Conservation (phyloP, 2,888 invertebrate species). For the Acronicta aceris region DNA sequence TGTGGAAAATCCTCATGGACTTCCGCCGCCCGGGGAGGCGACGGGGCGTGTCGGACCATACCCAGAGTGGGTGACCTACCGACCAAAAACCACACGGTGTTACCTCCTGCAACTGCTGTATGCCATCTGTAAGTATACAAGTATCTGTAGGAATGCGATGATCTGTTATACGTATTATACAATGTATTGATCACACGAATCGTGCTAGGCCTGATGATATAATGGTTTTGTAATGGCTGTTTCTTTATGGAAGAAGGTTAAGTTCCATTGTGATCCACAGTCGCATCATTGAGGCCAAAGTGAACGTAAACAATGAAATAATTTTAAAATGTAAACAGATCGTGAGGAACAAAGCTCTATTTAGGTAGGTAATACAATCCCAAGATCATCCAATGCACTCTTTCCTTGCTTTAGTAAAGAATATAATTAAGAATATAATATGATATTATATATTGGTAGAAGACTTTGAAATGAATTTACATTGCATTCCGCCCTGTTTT, state of each 20-base stretch:
- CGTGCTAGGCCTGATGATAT: slow-evolving; percentile 39
- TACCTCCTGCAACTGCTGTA: slow-evolving; percentile 75
- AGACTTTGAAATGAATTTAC: slow-evolving; percentile 26
- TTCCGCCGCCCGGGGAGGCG: too few species aligned
- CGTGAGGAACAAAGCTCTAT: slow-evolving; percentile 33
- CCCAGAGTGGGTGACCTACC: too few species aligned
- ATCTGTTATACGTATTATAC: slow-evolving; percentile 27
- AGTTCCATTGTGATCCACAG: slow-evolving; percentile 49
- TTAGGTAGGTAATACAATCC: slow-evolving; percentile 21
- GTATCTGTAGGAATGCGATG: slow-evolving; percentile 21
- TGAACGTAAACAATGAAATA: slow-evolving; percentile 44
- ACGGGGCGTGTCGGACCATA: too few species aligned
- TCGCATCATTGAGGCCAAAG: slow-evolving; percentile 43
- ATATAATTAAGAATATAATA: slow-evolving; percentile 28
- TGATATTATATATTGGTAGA: slow-evolving; percentile 7
- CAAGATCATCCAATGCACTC: slow-evolving; percentile 19
- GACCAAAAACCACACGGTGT: too few species aligned
- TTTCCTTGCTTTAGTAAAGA: slow-evolving; percentile 36
- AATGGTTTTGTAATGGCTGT: slow-evolving; percentile 43
- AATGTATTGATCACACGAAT: slow-evolving; percentile 37
- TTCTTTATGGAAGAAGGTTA: slow-evolving; percentile 49
- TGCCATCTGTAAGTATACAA: slow-evolving; percentile 21
- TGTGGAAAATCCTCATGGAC: too few species aligned
- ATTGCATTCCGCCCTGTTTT: background rate
- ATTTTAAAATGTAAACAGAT: slow-evolving; percentile 42